These are phyloP conservation scores for Apamea anceps DNA, from an alignment of 2,888 invertebrate species.

Conservation along the genomic window DNA sequence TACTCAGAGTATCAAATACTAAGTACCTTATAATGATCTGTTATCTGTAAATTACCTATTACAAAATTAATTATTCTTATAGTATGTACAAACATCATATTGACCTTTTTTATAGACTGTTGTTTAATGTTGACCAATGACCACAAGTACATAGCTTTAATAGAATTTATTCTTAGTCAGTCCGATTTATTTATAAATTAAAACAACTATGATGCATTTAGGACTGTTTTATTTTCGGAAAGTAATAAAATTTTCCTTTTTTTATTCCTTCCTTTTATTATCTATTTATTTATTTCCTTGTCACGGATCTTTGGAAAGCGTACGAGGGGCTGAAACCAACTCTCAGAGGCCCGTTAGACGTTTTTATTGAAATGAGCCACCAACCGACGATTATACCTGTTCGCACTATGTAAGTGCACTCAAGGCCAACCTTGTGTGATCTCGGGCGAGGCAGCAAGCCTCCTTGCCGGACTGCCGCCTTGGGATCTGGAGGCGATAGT, in stretches of 20 bases:
- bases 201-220: slow-evolving; percentile 21
- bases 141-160: slow-evolving; percentile 33
- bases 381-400: too few species aligned
- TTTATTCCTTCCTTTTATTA: not conserved
- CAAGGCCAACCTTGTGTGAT: too few species aligned
- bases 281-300: not conserved
- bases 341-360: too few species aligned
- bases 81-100: not conserved
- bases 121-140: slow-evolving; percentile 4
- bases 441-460: too few species aligned
- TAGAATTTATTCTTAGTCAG: slow-evolving; percentile 27
- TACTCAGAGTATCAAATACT: slow-evolving; percentile 29
- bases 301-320: too few species aligned
- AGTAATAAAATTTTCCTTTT: not conserved
- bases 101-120: not conserved
- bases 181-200: slow-evolving; percentile 23
- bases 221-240: slow-evolving; percentile 28
- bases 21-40: not conserved
- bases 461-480: too few species aligned
- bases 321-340: too few species aligned
- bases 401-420: too few species aligned
- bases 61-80: not conserved
- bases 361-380: too few species aligned
- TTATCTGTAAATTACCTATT: not conserved
- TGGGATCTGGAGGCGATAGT: too few species aligned